phyloP scores from a whole-genome alignment of 1,140 invertebrate genomes.

The Ectropis grisescens region DNA sequence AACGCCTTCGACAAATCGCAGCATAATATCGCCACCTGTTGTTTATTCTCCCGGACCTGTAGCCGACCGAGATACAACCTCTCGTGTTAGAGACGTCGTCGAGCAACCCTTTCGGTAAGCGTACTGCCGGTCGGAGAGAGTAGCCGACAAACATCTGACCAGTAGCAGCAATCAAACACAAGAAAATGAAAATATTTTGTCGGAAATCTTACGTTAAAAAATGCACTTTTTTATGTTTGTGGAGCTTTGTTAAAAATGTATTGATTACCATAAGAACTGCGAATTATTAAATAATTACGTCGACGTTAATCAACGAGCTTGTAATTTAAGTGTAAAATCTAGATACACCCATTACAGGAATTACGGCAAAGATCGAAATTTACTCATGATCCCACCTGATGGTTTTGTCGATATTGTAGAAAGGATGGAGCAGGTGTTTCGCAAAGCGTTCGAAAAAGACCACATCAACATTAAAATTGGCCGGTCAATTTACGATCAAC shows the following conservation, averaged over 20 bases:
- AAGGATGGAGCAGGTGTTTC: slow-evolving; percentile 2
- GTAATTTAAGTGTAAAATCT: not conserved
- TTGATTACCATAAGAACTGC: not conserved
- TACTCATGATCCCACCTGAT: not conserved
- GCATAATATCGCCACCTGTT: no score
- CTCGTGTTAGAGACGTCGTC: no score
- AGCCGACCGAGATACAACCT: no score
- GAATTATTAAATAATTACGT: not conserved
- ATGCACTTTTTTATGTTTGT: not conserved
- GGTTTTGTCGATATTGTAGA: not conserved
- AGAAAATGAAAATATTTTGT: no score
- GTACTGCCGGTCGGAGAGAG: no score
- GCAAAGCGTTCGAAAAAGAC: slow-evolving; percentile 1
- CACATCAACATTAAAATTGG: slow-evolving; percentile 3
- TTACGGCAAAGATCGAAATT: not conserved
- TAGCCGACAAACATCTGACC: no score
- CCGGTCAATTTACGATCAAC: slow-evolving; percentile 1
- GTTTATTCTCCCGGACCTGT: no score
- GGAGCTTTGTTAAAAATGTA: not conserved
- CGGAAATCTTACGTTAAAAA: no score
- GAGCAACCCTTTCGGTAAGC: no score
- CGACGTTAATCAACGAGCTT: not conserved
- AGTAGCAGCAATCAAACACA: no score
- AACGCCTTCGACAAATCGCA: no score
- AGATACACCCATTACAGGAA: not conserved